phyloP scores from a whole-genome alignment of 2,797 vertebrate species.

The Heliangelus exortis region DNA sequence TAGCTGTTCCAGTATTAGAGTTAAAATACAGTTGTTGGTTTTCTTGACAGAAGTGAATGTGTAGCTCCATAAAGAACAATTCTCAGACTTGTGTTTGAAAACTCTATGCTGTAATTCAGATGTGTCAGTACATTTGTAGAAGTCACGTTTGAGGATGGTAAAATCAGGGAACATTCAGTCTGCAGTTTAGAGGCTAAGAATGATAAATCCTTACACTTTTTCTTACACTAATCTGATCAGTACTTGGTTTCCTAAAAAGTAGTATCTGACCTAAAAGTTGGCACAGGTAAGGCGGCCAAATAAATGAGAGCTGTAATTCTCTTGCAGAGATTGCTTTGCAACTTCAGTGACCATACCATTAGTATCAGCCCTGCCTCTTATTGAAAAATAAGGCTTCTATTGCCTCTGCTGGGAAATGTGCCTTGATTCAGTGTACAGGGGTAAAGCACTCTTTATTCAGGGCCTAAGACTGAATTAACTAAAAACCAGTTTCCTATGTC shows the following conservation, averaged over 20 bases:
- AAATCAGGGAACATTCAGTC: neutral
- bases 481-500: neutral
- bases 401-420: neutral
- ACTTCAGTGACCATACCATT: neutral
- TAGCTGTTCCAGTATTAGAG: neutral
- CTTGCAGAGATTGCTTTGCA: neutral
- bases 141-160: neutral
- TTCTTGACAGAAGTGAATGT: neutral
- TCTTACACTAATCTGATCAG: neutral
- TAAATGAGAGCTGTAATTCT: neutral
- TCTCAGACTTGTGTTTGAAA: constrained; percentile 15
- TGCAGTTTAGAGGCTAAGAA: neutral
- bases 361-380: neutral
- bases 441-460: neutral
- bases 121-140: neutral
- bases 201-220: neutral
- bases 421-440: neutral
- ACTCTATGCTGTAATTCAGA: neutral
- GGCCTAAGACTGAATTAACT: neutral
- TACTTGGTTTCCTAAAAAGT: neutral
- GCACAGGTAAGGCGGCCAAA: neutral
- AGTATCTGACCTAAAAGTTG: neutral
- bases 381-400: neutral
- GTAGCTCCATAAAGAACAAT: neutral
- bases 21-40: constrained; percentile 16